Conservation (phyloP, 2,888 invertebrate genomes). For the Drosophila anomelani region DNA sequence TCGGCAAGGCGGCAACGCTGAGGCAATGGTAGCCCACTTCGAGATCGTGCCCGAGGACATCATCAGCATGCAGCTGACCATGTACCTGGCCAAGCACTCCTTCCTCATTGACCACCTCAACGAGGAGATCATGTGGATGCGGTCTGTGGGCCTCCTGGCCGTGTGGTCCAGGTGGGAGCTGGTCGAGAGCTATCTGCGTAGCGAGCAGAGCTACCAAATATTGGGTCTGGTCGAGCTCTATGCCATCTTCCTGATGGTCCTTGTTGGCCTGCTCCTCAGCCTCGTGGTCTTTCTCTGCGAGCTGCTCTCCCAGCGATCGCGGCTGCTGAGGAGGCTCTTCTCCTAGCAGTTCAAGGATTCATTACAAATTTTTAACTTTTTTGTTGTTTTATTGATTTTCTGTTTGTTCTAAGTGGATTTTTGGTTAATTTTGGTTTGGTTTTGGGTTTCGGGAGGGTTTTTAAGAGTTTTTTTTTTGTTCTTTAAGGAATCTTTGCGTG, state of each 20-base stretch:
- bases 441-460: too few species aligned
- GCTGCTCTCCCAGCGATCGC: conserved; percentile 35
- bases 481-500: too few species aligned
- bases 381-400: too few species aligned
- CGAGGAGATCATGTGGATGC: conserved; percentile 60
- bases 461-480: too few species aligned
- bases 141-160: conserved; percentile 62
- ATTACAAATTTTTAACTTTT: too few species aligned
- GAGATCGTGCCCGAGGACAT: conserved; percentile 56
- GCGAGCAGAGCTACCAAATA: conserved; percentile 29
- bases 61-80: conserved; percentile 57
- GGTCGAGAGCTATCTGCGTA: conserved; percentile 19
- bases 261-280: conserved; percentile 34
- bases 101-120: conserved; percentile 68
- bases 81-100: conserved; percentile 73
- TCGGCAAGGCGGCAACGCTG: background rate
- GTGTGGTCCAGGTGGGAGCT: conserved; percentile 61
- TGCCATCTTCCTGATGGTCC: conserved; percentile 46
- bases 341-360: background rate
- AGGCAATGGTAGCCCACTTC: conserved; percentile 25
- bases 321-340: conserved; percentile 8
- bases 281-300: conserved; percentile 46
- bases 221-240: conserved; percentile 51
- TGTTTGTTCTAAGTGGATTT: too few species aligned
- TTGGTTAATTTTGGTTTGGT: too few species aligned